Evolutionary conservation across 2,113 vertebrate genomes (phyloP), one percentile per base, ranked within the genome.

Genomic region (Malaclemys terrapin): DNA sequence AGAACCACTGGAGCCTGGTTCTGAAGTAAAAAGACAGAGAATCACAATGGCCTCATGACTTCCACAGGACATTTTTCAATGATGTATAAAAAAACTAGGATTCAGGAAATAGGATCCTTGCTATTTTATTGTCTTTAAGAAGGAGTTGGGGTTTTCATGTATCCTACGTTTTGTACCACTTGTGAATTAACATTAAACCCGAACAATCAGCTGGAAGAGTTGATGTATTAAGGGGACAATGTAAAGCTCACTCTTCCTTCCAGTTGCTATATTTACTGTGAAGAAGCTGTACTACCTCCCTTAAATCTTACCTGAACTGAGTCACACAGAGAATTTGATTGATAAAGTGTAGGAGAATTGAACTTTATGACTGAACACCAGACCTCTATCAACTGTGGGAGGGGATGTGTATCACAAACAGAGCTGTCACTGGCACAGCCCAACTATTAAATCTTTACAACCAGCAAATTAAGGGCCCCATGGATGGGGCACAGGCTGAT

Each of bases 371-470:
- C 88, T 91, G 85, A 97, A 93, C 59, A 95, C 22, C 54, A 95
- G 95, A 96, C 53, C 87, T 89, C 93, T 82, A 95, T 97, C 97
- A 97, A 24, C 75, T 75, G 47, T 62, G 20, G n/a, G 82, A 97
- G 88, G 62, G 52, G 5, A 45, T 78, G 38, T 88, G 45, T 80
- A 85, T 38, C 93, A 95, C 94, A 97, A 88, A 97, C 78, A 96
- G 93, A 95, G 53, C 86, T 95, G 80, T 96, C 88, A 56, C 87
- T 56, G 69, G 87, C 7, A 7, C 82, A 91, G 47, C 45, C 10
- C 49, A 7, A 38, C 81, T 89, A 83, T 93, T 97, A 96, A 96
- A 97, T 98, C 94, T 97, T 96, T 95, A 93, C 92, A 97, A 86
- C 79, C 49, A 27, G 72, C 22, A 93, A 88, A 97, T 97, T 94